These are phyloP conservation scores for Hoplias malabaricus DNA, from an alignment of 2,113 vertebrate genomes.

Conservation along the genomic window DNA sequence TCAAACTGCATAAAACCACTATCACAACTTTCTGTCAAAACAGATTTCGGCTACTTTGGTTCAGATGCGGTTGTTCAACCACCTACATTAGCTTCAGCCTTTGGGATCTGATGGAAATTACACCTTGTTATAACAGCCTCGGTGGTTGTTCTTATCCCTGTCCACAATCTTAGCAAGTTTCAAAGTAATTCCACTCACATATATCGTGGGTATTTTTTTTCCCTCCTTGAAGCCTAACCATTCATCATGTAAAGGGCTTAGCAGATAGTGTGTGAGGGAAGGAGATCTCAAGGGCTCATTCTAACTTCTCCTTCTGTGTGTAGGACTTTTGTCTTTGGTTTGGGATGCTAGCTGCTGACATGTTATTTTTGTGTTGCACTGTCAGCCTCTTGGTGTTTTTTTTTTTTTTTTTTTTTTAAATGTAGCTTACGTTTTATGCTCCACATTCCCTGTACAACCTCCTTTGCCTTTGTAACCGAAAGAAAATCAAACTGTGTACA, in stretches of 20 bases:
- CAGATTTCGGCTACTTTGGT: background rate
- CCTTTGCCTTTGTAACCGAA: background rate
- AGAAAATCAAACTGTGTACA: background rate
- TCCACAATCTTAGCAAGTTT: background rate
- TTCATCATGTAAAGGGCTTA: constrained; percentile 68
- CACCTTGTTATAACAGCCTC: constrained; percentile 3
- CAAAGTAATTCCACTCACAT: too few relatives aligned
- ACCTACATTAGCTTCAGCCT: background rate
- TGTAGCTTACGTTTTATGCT: constrained; percentile 4
- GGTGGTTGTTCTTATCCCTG: background rate
- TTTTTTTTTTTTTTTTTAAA: too few relatives aligned
- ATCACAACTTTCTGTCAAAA: background rate
- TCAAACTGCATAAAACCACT: background rate
- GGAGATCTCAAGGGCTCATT: constrained; percentile 72
- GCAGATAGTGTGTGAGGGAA: constrained; percentile 58
- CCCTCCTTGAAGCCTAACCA: constrained; percentile 43
- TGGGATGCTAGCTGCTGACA: constrained; percentile 37
- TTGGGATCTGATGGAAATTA: background rate
- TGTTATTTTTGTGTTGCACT: constrained; percentile 24
- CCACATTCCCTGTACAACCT: background rate
- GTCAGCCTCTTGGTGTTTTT: background rate
- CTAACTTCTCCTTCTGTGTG: constrained; percentile 52
- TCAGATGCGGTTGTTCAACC: background rate
- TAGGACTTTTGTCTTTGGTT: constrained; percentile 53
- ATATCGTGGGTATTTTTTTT: too few relatives aligned